Evolutionary conservation across 1,140 invertebrate genomes (phyloP).

Genomic region (Agraylea sexmaculata): DNA sequence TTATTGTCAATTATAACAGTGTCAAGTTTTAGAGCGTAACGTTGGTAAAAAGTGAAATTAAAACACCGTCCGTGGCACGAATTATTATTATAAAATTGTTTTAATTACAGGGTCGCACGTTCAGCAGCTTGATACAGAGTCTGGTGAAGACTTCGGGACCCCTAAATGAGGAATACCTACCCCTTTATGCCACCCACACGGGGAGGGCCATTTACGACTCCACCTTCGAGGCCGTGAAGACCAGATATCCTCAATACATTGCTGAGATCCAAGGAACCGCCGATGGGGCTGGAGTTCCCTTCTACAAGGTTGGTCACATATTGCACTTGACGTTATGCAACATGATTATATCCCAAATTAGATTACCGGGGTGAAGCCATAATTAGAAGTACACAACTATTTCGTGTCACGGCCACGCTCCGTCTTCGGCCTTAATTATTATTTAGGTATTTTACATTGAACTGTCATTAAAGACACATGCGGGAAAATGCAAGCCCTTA

Average conservation of each 20-base stretch:
- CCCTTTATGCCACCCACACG: slow-evolving; percentile 53
- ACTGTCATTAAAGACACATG: too few relatives aligned
- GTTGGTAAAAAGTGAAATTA: too few relatives aligned
- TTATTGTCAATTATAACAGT: too few relatives aligned
- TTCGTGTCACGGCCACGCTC: background rate
- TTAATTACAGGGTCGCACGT: slow-evolving; percentile 59
- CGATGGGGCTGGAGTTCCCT: slow-evolving; percentile 69
- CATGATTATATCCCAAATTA: too few relatives aligned
- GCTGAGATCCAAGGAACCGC: slow-evolving; percentile 73
- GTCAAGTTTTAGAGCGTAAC: too few relatives aligned
- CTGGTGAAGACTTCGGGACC: slow-evolving; percentile 49
- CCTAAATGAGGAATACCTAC: slow-evolving; percentile 55
- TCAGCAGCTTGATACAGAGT: slow-evolving; percentile 58
- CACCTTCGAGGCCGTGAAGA: slow-evolving; percentile 51
- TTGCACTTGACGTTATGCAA: too few relatives aligned
- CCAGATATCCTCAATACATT: slow-evolving; percentile 69
- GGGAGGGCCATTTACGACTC: slow-evolving; percentile 61
- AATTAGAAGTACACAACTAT: background rate
- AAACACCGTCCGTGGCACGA: too few relatives aligned
- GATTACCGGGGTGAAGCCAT: too few relatives aligned
- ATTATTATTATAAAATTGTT: too few relatives aligned
- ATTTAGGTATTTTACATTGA: too few relatives aligned
- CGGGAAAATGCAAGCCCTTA: too few relatives aligned
- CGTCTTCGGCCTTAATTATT: too few relatives aligned
- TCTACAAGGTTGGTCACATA: slow-evolving; percentile 60